Evolutionary conservation across 2,888 invertebrate genomes (phyloP).

Genomic region (Pseudoips prasinana): DNA sequence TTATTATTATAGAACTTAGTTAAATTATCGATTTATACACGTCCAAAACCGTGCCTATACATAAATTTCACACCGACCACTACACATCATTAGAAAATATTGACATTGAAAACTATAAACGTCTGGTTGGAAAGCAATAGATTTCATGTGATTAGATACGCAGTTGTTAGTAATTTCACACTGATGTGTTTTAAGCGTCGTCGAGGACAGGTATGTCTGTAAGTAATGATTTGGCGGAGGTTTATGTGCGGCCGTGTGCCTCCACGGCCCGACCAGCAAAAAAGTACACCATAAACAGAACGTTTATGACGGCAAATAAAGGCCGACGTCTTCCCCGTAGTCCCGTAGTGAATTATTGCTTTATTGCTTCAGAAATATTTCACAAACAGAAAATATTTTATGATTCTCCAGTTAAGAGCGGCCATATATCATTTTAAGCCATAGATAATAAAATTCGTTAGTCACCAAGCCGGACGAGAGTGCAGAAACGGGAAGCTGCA

Average conservation of each 20-base stretch:
- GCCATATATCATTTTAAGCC: slow-evolving; percentile 80
- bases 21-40: neutral
- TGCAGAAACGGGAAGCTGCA: slow-evolving; percentile 42
- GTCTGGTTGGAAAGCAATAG: slow-evolving; percentile 32
- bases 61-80: slow-evolving; percentile 22
- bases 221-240: slow-evolving; percentile 60
- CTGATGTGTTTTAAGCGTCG: slow-evolving; percentile 28
- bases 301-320: slow-evolving; percentile 81
- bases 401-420: slow-evolving; percentile 80
- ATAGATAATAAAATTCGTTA: slow-evolving; percentile 81
- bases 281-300: slow-evolving; percentile 77
- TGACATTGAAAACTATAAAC: slow-evolving; percentile 31
- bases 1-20: neutral
- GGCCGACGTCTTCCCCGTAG: slow-evolving; percentile 77
- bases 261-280: slow-evolving; percentile 48
- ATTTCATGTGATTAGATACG: slow-evolving; percentile 22
- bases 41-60: slow-evolving; percentile 21
- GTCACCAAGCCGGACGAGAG: slow-evolving; percentile 73
- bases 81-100: no score
- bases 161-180: slow-evolving; percentile 13
- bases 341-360: slow-evolving; percentile 81
- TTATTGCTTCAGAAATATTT: slow-evolving; percentile 82
- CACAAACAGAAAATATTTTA: slow-evolving; percentile 83
- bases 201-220: slow-evolving; percentile 50
- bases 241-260: slow-evolving; percentile 66